Evolutionary conservation across 92 coral and sea anemone species (phyloP), one percentile per base, ranked within the genome.

Genomic region (Umimayanthus kanabou): DNA sequence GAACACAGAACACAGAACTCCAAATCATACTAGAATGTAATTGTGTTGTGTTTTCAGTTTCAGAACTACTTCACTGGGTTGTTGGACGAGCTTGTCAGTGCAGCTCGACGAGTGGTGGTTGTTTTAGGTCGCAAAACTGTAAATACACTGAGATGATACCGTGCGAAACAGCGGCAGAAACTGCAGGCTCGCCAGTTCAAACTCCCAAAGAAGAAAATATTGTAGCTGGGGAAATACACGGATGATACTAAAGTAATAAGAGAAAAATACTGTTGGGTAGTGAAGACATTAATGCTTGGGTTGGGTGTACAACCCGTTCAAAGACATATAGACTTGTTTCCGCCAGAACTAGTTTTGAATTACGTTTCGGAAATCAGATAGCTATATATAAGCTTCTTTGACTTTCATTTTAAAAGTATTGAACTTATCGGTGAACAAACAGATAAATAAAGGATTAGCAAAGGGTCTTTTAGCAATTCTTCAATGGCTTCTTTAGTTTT

Each of bases 71-170:
- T 81, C 92, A 94, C 47, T 82, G 85, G 43, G 72, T 91, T 70
- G 49, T 90, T 16, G 93, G 92, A 9, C 93, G 94, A 39, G 81
- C 92, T 18, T 95, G 96, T 71, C 88, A 89, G n/a, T 93, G 96
- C 74, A 93, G 91, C 74, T 73, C 88, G 6, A 87, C 43, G 42
- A 85, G 81, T 39, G 74, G 85, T 45, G 79, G 88, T 15, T 92
- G 84, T 69, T 89, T 89, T 29, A 43, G 78, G 69, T 86, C 94
- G 49, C 88, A 92, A 40, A 85, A 85, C 75, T 95, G 98, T 39
- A 95, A 95, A 83, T 95, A 95, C 89, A 88, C 96, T 37, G 96
- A 94, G 61, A 88, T 95, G 93, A 87, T 95, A 42, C 93, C 96
- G 29, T 95, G 96, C 78, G 98, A 94, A 65, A 87, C 77, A 66